Evolutionary conservation across 2,797 vertebrate species (phyloP).

Genomic region (Myripristis murdjan): DNA sequence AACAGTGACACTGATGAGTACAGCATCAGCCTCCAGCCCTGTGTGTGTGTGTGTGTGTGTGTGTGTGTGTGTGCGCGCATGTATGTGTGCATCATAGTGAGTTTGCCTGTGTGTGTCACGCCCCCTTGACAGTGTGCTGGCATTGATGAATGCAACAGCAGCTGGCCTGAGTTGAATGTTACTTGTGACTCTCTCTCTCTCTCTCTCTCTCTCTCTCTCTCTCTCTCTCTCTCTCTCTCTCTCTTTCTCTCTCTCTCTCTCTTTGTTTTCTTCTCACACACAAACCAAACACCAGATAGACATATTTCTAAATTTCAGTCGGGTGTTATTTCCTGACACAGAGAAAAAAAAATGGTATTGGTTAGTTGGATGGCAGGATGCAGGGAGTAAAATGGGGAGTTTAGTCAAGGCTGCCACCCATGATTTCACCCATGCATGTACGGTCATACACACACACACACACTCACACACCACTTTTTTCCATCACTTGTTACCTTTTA

Average conservation of each 20-base stretch:
- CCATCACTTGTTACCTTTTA: no score
- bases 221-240: slow-evolving; percentile 15
- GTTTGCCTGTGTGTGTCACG: slow-evolving; percentile 57
- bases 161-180: slow-evolving; percentile 57
- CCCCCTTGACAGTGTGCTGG: slow-evolving; percentile 66
- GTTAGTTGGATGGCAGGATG: slow-evolving; percentile 38
- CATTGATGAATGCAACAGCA: slow-evolving; percentile 70
- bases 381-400: slow-evolving; percentile 45
- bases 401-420: slow-evolving; percentile 40
- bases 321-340: slow-evolving; percentile 47
- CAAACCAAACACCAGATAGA: slow-evolving; percentile 44
- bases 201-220: background rate
- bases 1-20: slow-evolving; percentile 76
- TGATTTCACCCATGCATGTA: background rate
- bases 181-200: slow-evolving; percentile 31
- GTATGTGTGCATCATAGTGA: slow-evolving; percentile 45
- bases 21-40: slow-evolving; percentile 68
- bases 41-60: slow-evolving; percentile 28
- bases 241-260: slow-evolving; percentile 6
- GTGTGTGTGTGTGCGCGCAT: slow-evolving; percentile 40
- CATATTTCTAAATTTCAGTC: slow-evolving; percentile 46
- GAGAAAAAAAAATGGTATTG: slow-evolving; percentile 41
- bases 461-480: no score
- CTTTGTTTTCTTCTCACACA: slow-evolving; percentile 15
- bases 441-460: background rate